Evolutionary conservation across 2,113 vertebrate genomes (phyloP).

Genomic region (Phasianus colchicus): DNA sequence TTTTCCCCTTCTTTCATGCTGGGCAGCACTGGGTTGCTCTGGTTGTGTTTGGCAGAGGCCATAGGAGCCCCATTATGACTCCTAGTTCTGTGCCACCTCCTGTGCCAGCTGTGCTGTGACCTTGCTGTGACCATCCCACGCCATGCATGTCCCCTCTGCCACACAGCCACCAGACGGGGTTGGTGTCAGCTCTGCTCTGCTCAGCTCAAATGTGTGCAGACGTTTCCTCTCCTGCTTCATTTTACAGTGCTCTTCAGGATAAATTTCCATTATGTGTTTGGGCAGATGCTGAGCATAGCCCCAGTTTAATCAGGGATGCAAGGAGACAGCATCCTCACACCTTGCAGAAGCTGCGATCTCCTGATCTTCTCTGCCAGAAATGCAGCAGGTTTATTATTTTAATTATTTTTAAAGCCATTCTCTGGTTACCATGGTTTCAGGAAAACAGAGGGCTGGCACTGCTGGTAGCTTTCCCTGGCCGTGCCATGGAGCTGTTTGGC

Average conservation of each 20-base stretch:
- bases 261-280: neutral
- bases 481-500: rapidly evolving
- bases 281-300: neutral
- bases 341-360: neutral
- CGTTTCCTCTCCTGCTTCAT: neutral
- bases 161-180: rapidly evolving
- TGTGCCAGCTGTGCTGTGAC: neutral
- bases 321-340: rapidly evolving
- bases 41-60: neutral
- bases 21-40: neutral
- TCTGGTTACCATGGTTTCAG: constrained; percentile 29
- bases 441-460: neutral
- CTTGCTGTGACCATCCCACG: rapidly evolving
- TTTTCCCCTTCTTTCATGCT: neutral
- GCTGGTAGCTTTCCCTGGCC: neutral
- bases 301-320: neutral
- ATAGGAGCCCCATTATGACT: neutral
- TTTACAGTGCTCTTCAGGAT: neutral
- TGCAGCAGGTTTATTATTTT: neutral
- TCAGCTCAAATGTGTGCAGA: rapidly evolving
- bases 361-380: neutral
- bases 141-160: rapidly evolving
- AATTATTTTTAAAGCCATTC: neutral
- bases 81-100: neutral
- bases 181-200: neutral